A percentile compares a stretch with the other conserved stretches of the same genome.
These are phyloP conservation scores for Epicampocera succincta DNA, from an alignment of 2,888 invertebrate genomes.

Conservation along the genomic window DNA sequence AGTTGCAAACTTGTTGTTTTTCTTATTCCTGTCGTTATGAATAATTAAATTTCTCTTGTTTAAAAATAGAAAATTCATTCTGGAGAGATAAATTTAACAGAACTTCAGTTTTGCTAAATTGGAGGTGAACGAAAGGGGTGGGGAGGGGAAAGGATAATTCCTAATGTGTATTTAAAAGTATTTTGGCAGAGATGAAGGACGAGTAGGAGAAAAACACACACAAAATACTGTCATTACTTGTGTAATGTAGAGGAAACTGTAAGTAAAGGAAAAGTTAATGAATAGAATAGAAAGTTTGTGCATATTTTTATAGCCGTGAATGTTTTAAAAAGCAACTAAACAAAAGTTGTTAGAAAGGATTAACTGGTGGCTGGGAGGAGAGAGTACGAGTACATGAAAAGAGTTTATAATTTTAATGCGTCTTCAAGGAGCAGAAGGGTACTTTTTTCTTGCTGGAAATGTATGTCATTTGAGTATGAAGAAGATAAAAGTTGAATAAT, in stretches of 20 bases:
- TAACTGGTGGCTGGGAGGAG: not conserved
- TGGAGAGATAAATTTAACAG: constrained; percentile 16
- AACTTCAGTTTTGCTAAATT: constrained; percentile 22
- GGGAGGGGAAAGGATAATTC: not conserved
- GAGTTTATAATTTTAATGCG: not conserved
- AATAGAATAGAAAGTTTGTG: constrained; percentile 1
- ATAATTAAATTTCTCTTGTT: constrained; percentile 67
- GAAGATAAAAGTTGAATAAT: no score
- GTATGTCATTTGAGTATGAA: no score
- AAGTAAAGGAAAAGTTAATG: constrained; percentile 4
- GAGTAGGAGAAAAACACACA: not conserved
- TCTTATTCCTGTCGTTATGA: constrained; percentile 56
- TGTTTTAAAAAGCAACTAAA: not conserved
- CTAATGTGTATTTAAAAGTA: constrained; percentile 1
- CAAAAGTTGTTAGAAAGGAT: constrained; percentile 22
- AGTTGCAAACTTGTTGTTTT: constrained; percentile 37
- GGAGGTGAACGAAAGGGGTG: not conserved
- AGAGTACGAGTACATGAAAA: not conserved
- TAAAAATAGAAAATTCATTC: constrained; percentile 26
- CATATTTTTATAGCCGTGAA: not conserved
- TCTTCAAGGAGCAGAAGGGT: no score
- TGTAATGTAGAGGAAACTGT: constrained; percentile 42
- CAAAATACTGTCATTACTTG: constrained; percentile 27
- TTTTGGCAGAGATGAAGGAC: not conserved
- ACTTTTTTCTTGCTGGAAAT: no score